phyloP scores from a whole-genome alignment of 2,797 vertebrate species.

The Clamator glandarius region DNA sequence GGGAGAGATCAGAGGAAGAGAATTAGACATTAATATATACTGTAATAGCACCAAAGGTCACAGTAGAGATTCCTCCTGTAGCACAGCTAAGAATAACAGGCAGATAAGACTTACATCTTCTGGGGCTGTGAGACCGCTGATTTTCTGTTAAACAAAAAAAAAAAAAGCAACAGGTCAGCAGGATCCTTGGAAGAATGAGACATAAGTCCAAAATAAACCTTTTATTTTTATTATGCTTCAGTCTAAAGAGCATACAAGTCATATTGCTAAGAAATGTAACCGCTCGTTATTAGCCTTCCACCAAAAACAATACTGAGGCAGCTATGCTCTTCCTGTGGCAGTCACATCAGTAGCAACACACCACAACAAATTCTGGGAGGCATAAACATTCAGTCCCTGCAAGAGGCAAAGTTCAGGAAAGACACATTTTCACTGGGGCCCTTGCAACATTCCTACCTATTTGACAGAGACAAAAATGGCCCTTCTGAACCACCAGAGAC shows the following conservation, averaged over 20 bases:
- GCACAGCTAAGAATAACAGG: conserved; percentile 37
- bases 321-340: neutral
- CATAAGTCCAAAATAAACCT: neutral
- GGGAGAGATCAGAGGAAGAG: conserved; percentile 32
- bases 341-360: neutral
- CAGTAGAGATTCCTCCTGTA: conserved; percentile 8
- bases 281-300: neutral
- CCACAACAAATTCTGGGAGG: neutral
- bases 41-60: conserved; percentile 43
- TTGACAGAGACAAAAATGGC: neutral
- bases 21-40: conserved; percentile 8
- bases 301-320: neutral
- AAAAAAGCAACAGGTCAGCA: conserved; percentile 34
- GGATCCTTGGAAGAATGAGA: neutral
- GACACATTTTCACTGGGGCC: neutral
- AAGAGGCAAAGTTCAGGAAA: neutral
- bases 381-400: neutral
- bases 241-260: neutral
- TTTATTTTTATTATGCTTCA: conserved; percentile 15
- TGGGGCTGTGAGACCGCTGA: conserved; percentile 74
- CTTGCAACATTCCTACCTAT: neutral
- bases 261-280: neutral
- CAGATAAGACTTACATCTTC: conserved; percentile 73
- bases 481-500: neutral
- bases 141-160: conserved; percentile 47